phyloP scores from a whole-genome alignment of 2,888 invertebrate genomes.

The Hemistola chrysoprasaria region DNA sequence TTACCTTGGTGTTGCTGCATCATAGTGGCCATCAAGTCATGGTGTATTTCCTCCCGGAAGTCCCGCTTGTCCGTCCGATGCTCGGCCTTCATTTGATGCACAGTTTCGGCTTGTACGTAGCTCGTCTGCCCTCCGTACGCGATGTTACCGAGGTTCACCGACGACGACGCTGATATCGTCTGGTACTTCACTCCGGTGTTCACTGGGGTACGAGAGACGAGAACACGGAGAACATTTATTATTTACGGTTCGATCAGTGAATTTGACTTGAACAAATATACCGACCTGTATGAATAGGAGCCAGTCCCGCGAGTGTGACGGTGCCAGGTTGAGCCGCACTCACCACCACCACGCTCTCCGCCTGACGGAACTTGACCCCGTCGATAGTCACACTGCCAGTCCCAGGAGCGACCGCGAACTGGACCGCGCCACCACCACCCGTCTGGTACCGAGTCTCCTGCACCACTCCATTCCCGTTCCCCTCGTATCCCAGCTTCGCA shows the following conservation, averaged over 20 bases:
- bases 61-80: constrained; percentile 65
- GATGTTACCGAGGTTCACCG: constrained; percentile 69
- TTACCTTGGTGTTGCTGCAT: constrained; percentile 73
- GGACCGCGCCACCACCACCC: constrained; percentile 49
- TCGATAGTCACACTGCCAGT: constrained; percentile 53
- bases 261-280: constrained; percentile 16
- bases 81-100: constrained; percentile 60
- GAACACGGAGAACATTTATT: too few species aligned
- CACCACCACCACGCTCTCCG: constrained; percentile 76
- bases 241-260: too few species aligned
- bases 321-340: constrained; percentile 78
- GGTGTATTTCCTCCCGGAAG: constrained; percentile 78
- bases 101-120: constrained; percentile 57
- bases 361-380: constrained; percentile 84
- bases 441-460: constrained; percentile 70
- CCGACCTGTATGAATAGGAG: constrained; percentile 71
- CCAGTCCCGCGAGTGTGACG: constrained; percentile 60
- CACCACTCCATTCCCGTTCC: constrained; percentile 57
- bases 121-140: constrained; percentile 68
- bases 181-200: constrained; percentile 77
- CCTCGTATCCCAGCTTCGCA: constrained; percentile 85
- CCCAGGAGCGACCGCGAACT: constrained; percentile 61
- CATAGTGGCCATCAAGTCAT: constrained; percentile 79
- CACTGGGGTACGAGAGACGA: constrained; percentile 49
- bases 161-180: constrained; percentile 71